Evolutionary conservation across 2,888 invertebrate genomes (phyloP).

Genomic region (Orthosia gracilis): DNA sequence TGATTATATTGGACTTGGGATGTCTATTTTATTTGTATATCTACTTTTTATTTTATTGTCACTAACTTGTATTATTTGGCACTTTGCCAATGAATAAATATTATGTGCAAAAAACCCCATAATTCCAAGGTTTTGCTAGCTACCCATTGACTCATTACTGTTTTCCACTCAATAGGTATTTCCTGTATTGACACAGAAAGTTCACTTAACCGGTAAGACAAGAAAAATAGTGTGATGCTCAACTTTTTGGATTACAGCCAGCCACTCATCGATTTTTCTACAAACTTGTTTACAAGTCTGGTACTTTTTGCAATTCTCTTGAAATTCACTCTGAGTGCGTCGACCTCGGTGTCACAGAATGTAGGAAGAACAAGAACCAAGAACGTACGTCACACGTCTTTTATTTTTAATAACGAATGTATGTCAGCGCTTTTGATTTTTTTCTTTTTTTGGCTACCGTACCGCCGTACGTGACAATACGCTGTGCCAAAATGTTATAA

Average conservation of each 20-base stretch:
- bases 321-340: constrained; percentile 64
- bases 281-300: constrained; percentile 73
- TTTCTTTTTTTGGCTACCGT: constrained; percentile 39
- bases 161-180: not conserved
- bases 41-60: not conserved
- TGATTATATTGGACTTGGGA: not conserved
- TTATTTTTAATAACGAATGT: constrained; percentile 53
- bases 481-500: constrained; percentile 29
- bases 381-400: constrained; percentile 19
- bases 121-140: not conserved
- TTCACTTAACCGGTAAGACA: constrained; percentile 33
- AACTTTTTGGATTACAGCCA: constrained; percentile 75
- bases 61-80: not conserved
- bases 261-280: constrained; percentile 75
- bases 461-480: constrained; percentile 46
- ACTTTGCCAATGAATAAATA: constrained; percentile 6
- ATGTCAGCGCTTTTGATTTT: constrained; percentile 34
- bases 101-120: not conserved
- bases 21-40: not conserved
- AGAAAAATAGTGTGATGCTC: constrained; percentile 50
- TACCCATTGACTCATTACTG: not conserved
- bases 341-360: constrained; percentile 64
- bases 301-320: constrained; percentile 64
- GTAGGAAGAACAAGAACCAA: constrained; percentile 35
- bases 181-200: constrained; percentile 15